phyloP scores from a whole-genome alignment of 2,797 vertebrate genomes.

The Chaunax sp. region DNA sequence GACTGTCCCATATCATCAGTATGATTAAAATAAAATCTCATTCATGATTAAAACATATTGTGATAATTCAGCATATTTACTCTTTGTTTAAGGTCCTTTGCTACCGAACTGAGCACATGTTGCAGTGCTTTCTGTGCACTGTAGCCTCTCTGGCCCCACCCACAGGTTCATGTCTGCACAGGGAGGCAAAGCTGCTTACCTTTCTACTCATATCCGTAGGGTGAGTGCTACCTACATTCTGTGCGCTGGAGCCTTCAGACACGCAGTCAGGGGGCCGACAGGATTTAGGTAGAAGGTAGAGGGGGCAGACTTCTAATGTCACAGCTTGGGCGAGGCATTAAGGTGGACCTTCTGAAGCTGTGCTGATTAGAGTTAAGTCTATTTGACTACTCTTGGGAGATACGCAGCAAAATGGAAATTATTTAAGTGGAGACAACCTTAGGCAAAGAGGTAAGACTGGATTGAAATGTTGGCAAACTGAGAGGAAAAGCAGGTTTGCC shows the following conservation, averaged over 20 bases:
- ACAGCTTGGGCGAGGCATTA: conserved; percentile 74
- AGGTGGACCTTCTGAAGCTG: conserved; percentile 67
- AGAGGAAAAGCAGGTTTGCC: conserved; percentile 62
- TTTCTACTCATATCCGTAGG: conserved; percentile 75
- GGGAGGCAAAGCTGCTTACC: conserved; percentile 83
- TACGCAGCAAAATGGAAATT: conserved; percentile 57
- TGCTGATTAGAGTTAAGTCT: conserved; percentile 48
- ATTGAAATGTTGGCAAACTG: conserved; percentile 40
- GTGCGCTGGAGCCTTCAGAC: conserved; percentile 45
- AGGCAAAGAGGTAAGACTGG: conserved; percentile 77
- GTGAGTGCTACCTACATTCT: conserved; percentile 49
- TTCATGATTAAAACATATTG: conserved; percentile 16
- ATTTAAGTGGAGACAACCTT: conserved; percentile 55
- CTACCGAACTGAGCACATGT: conserved; percentile 14
- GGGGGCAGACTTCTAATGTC: conserved; percentile 74
- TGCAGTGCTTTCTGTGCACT: conserved; percentile 16
- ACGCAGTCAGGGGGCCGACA: conserved; percentile 33
- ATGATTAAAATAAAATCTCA: conserved; percentile 14
- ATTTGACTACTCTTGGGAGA: conserved; percentile 63
- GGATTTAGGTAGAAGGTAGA: conserved; percentile 55
- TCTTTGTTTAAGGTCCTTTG: conserved; percentile 1
- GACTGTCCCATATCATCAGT: conserved; percentile 22
- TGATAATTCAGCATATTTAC: conserved; percentile 19
- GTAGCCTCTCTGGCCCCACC: conserved; percentile 53
- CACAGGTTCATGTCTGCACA: conserved; percentile 70